A percentile compares a stretch with the other conserved stretches of the same genome.
phyloP scores from a whole-genome alignment of 1,140 invertebrate genomes.

The Campoletis sonorensis region DNA sequence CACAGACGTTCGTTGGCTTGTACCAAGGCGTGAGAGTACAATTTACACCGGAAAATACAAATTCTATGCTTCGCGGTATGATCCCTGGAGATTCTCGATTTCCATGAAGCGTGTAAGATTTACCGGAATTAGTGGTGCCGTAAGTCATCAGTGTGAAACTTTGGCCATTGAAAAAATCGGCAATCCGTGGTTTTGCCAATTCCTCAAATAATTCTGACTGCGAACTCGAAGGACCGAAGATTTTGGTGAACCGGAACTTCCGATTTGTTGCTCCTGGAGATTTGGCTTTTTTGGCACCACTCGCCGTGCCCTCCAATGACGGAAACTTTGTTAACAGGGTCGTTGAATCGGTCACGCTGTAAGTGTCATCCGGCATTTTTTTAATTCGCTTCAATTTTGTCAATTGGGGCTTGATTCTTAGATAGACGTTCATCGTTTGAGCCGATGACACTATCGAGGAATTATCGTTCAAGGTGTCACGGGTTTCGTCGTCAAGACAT shows the following conservation, averaged over 20 bases:
- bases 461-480: neutral
- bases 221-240: constrained; percentile 58
- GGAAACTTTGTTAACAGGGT: constrained; percentile 63
- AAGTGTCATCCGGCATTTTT: constrained; percentile 57
- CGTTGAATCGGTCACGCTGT: constrained; percentile 58
- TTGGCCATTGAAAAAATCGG: constrained; percentile 63
- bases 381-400: constrained; percentile 40
- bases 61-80: constrained; percentile 85
- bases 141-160: constrained; percentile 68
- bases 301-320: constrained; percentile 48
- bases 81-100: constrained; percentile 83
- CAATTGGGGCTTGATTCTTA: constrained; percentile 63
- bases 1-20: constrained; percentile 73
- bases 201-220: constrained; percentile 64
- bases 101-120: constrained; percentile 86
- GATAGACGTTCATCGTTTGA: constrained; percentile 62
- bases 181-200: constrained; percentile 55
- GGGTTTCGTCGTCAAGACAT: constrained; percentile 18
- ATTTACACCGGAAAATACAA: constrained; percentile 80
- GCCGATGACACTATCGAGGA: constrained; percentile 7
- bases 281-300: constrained; percentile 55
- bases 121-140: constrained; percentile 70
- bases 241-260: constrained; percentile 63
- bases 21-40: constrained; percentile 67
- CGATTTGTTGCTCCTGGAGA: constrained; percentile 51